Percentiles rank a stretch among this genome's conserved stretches.
Conservation (phyloP, 1,140 invertebrate genomes). For the Frieseomelitta varia region DNA sequence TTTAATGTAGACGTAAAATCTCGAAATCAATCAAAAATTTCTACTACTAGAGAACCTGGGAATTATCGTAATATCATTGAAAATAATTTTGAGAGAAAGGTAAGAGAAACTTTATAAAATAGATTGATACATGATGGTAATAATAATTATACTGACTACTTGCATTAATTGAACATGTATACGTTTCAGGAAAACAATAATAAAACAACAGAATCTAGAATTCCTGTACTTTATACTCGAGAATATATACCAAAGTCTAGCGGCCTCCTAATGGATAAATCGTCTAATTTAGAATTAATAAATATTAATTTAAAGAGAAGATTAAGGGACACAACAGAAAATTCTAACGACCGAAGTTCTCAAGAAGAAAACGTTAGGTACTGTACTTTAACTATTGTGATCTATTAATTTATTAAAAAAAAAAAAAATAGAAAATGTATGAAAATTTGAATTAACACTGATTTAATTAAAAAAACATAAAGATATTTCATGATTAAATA, state of each 20-base stretch:
- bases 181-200: slow-evolving; percentile 46
- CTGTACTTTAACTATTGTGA: background rate
- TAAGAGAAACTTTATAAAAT: slow-evolving; percentile 10
- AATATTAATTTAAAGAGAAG: slow-evolving; percentile 42
- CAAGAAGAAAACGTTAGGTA: slow-evolving; percentile 55
- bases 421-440: background rate
- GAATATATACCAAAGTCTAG: slow-evolving; percentile 53
- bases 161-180: background rate
- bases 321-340: slow-evolving; percentile 17
- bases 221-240: slow-evolving; percentile 62
- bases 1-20: slow-evolving; percentile 32
- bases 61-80: slow-evolving; percentile 29
- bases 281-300: slow-evolving; percentile 35
- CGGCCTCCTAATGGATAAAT: slow-evolving; percentile 28
- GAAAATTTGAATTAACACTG: background rate
- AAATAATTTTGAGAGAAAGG: slow-evolving; percentile 39
- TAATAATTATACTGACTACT: background rate
- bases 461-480: too few relatives aligned
- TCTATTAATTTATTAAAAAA: background rate
- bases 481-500: too few relatives aligned
- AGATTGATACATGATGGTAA: background rate
- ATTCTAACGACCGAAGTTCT: slow-evolving; percentile 8
- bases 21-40: slow-evolving; percentile 40
- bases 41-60: slow-evolving; percentile 5
- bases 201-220: slow-evolving; percentile 67